Conservation (phyloP, 2,113 vertebrate genomes). For the Melanostigma gelatinosum region DNA sequence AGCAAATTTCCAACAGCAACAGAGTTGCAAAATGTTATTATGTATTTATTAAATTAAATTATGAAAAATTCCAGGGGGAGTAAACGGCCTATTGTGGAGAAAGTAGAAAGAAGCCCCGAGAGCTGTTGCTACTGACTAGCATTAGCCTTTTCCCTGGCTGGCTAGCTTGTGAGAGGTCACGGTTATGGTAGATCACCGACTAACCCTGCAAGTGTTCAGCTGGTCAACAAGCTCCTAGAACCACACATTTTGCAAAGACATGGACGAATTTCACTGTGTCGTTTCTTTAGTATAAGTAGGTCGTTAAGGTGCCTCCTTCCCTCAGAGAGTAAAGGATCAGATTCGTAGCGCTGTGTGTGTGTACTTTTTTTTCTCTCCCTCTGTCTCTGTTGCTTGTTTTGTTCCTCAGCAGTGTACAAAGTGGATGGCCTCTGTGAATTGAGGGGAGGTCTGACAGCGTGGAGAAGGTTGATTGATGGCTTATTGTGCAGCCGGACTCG, state of each 20-base stretch:
- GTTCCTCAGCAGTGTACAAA: slow-evolving; percentile 72
- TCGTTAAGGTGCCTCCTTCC: slow-evolving; percentile 56
- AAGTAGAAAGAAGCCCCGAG: not conserved
- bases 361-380: slow-evolving; percentile 7
- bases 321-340: slow-evolving; percentile 64
- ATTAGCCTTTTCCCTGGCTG: not conserved
- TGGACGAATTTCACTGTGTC: not conserved
- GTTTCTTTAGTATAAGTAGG: not conserved
- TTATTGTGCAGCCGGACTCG: slow-evolving; percentile 83
- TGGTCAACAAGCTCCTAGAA: not conserved
- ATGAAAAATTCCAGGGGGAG: not conserved
- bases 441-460: slow-evolving; percentile 75
- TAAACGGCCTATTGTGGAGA: not conserved
- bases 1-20: not conserved
- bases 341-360: slow-evolving; percentile 40
- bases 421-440: slow-evolving; percentile 71
- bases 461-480: slow-evolving; percentile 82
- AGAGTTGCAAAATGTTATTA: not conserved
- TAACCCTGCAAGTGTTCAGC: not conserved
- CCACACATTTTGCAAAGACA: slow-evolving; percentile 7
- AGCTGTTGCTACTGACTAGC: not conserved
- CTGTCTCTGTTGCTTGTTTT: slow-evolving; percentile 61
- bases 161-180: not conserved
- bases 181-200: not conserved
- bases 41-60: not conserved